Conservation (phyloP, 2,113 vertebrate species). For the Silurus meridionalis region DNA sequence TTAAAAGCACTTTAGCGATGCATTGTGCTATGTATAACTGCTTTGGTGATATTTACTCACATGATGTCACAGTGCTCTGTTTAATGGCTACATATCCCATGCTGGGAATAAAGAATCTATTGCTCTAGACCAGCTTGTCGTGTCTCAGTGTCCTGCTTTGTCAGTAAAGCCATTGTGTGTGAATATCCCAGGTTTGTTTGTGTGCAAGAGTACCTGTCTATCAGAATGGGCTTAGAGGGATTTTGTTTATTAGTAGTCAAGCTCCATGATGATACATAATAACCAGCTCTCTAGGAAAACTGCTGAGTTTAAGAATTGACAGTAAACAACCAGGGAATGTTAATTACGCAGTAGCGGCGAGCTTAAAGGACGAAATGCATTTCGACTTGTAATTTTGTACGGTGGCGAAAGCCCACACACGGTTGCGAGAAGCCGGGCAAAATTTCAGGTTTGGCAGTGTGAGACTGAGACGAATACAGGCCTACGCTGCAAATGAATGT, state of each 20-base stretch:
- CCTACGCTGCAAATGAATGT: slow-evolving; percentile 40
- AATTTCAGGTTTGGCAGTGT: slow-evolving; percentile 46
- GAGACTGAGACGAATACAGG: slow-evolving; percentile 22
- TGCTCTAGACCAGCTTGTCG: neutral
- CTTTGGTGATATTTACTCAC: neutral
- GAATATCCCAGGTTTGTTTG: slow-evolving; percentile 1
- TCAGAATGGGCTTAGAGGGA: slow-evolving; percentile 47
- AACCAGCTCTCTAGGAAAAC: slow-evolving; percentile 63
- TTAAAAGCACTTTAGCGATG: neutral
- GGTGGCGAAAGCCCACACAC: slow-evolving; percentile 59
- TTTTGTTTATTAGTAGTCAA: slow-evolving; percentile 67
- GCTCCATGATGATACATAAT: slow-evolving; percentile 56
- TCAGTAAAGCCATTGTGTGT: neutral
- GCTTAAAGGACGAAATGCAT: slow-evolving; percentile 64
- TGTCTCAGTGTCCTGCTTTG: neutral
- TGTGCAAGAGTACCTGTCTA: slow-evolving; percentile 41
- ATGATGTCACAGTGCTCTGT: neutral
- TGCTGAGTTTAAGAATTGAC: slow-evolving; percentile 70
- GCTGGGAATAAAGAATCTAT: neutral
- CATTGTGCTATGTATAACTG: neutral
- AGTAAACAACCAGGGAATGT: slow-evolving; percentile 73
- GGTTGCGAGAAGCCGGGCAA: slow-evolving; percentile 45
- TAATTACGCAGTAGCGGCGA: slow-evolving; percentile 65
- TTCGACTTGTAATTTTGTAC: slow-evolving; percentile 60
- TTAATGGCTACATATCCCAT: neutral